Conservation (phyloP, 2,797 vertebrate species). For the Melanotaenia pygmaea region DNA sequence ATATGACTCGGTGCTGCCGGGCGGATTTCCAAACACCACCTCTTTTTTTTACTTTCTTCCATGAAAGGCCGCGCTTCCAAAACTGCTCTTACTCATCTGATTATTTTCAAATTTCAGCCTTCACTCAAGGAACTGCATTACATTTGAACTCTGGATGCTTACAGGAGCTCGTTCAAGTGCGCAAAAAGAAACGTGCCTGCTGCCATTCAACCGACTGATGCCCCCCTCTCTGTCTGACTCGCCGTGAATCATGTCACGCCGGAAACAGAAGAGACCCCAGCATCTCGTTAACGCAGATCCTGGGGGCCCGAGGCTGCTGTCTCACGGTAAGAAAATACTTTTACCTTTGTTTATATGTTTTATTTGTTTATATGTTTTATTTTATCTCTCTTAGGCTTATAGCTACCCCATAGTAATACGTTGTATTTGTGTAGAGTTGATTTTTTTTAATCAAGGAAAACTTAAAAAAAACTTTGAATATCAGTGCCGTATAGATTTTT, state of each 20-base stretch:
- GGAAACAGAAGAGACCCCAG: conserved; percentile 89
- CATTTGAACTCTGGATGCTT: conserved; percentile 54
- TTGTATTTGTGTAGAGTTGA: not conserved
- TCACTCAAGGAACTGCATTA: conserved; percentile 21
- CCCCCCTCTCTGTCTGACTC: conserved; percentile 74
- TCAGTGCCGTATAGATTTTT: not conserved
- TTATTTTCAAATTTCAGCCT: not conserved
- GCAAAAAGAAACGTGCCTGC: conserved; percentile 55
- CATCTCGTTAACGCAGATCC: conserved; percentile 87
- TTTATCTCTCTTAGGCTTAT: not conserved
- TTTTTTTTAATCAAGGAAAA: not conserved
- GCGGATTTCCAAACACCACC: conserved; percentile 61
- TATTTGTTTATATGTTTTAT: not conserved
- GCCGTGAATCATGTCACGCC: conserved; percentile 89
- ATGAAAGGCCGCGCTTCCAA: conserved; percentile 8
- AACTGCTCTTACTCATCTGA: not conserved
- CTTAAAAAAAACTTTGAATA: not conserved
- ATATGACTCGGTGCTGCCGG: conserved; percentile 72
- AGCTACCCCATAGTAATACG: not conserved
- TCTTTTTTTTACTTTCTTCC: conserved; percentile 21
- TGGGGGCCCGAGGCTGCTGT: conserved; percentile 80
- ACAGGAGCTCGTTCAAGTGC: conserved; percentile 60
- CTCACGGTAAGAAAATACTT: conserved; percentile 81
- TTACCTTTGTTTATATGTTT: conserved; percentile 11
- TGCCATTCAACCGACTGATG: conserved; percentile 74